These are phyloP conservation scores for Tenualosa thibaudeaui DNA, from an alignment of 2,797 vertebrate genomes.

Conservation along the genomic window DNA sequence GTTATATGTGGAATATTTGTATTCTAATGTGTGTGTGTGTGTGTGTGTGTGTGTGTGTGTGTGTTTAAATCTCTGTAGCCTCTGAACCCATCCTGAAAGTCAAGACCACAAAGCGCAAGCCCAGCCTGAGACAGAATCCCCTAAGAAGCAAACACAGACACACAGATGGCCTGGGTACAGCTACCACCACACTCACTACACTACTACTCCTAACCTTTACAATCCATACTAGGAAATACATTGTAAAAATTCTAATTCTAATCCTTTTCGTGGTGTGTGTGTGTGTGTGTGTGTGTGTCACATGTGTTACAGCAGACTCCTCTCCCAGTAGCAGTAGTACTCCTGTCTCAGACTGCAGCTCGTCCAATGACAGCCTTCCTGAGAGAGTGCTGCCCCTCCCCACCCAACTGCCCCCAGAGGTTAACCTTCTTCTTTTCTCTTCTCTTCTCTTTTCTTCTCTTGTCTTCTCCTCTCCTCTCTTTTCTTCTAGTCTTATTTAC, in stretches of 20 bases:
- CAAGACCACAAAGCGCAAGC: constrained; percentile 92
- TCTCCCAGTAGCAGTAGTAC: constrained; percentile 96
- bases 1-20: neutral
- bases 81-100: constrained; percentile 97
- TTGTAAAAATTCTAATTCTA: neutral
- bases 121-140: constrained; percentile 92
- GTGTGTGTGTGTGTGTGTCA: constrained; percentile 12
- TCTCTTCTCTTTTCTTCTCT: constrained; percentile 18
- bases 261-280: neutral
- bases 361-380: constrained; percentile 90
- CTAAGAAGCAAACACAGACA: constrained; percentile 89
- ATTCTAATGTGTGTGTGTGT: neutral
- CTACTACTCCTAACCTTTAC: neutral
- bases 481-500: neutral
- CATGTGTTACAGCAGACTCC: constrained; percentile 69
- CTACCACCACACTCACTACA: neutral
- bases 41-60: neutral
- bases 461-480: neutral
- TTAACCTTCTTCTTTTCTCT: constrained; percentile 50
- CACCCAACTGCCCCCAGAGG: constrained; percentile 81
- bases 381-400: constrained; percentile 80
- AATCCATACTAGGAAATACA: neutral
- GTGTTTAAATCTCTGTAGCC: constrained; percentile 62
- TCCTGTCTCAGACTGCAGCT: constrained; percentile 92
- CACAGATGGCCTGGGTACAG: constrained; percentile 4